These are phyloP conservation scores for Charina bottae DNA, from an alignment of 2,113 vertebrate genomes.

Conservation along the genomic window DNA sequence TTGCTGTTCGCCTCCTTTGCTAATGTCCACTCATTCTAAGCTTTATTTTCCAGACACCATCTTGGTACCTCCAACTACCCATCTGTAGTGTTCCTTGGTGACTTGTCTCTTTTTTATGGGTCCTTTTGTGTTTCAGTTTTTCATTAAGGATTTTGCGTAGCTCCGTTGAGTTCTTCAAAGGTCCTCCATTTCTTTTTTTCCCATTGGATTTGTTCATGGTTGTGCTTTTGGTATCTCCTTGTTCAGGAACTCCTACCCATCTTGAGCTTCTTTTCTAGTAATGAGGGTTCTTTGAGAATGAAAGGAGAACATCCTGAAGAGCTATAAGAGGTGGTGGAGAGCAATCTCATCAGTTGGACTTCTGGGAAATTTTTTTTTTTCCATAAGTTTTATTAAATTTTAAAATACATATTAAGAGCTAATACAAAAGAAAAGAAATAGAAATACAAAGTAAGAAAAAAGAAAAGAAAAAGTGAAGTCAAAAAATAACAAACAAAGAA, in stretches of 20 bases:
- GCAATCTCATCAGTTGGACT: background rate
- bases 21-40: no score
- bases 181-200: no score
- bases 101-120: background rate
- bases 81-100: background rate
- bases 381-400: no score
- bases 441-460: no score
- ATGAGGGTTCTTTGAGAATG: background rate
- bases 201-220: background rate
- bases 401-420: no score
- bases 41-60: no score
- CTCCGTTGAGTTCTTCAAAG: background rate
- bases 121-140: background rate
- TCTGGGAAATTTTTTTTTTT: background rate
- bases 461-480: no score
- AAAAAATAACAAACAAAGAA: no score
- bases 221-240: background rate
- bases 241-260: background rate
- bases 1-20: no score
- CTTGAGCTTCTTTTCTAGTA: background rate
- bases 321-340: background rate
- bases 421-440: no score
- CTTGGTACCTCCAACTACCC: background rate
- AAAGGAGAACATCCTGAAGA: background rate
- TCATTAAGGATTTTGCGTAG: background rate